Evolutionary conservation across 2,113 vertebrate species (phyloP).

Genomic region (Sapayoa aenigma): DNA sequence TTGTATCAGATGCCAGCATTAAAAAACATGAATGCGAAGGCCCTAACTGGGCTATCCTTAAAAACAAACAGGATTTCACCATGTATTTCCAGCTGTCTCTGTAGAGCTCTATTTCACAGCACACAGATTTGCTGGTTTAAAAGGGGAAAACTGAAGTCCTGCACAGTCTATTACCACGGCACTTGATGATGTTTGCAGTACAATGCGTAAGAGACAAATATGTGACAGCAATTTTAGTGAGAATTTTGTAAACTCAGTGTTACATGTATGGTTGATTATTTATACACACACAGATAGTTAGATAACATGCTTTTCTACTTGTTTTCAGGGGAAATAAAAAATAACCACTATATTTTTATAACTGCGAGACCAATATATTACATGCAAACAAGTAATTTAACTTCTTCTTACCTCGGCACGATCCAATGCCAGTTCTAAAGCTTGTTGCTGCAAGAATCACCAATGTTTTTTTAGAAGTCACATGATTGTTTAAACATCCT

Average conservation of each 20-base stretch:
- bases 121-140: background rate
- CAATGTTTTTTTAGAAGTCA: constrained; percentile 12
- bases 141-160: background rate
- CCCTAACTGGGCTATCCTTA: background rate
- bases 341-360: background rate
- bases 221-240: fast-evolving
- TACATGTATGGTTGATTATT: background rate
- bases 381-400: background rate
- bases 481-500: background rate
- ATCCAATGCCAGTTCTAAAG: constrained; percentile 97
- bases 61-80: background rate
- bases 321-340: background rate
- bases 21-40: background rate
- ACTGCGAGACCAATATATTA: background rate
- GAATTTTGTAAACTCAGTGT: background rate
- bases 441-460: constrained; percentile 85
- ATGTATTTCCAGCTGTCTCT: background rate
- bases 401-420: constrained; percentile 89
- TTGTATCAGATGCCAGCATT: background rate
- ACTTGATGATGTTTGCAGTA: background rate
- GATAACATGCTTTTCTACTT: background rate
- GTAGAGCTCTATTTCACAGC: background rate
- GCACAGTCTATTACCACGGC: background rate
- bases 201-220: background rate
- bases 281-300: background rate